Conservation (phyloP, 2,797 vertebrate species). For the Jordanella pulchra region DNA sequence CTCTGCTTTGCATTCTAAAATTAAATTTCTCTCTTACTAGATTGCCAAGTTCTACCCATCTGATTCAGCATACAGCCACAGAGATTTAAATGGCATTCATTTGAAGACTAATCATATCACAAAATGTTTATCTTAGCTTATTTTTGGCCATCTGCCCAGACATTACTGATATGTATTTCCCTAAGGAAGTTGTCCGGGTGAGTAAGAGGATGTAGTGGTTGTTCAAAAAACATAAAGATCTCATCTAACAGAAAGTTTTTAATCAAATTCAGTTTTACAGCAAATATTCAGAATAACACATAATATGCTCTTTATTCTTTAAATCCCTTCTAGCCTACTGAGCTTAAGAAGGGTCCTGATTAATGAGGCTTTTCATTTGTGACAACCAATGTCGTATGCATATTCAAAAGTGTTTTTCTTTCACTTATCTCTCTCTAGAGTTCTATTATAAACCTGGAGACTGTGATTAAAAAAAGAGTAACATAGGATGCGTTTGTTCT, state of each 20-base stretch:
- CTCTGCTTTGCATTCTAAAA: slow-evolving; percentile 41
- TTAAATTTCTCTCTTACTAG: slow-evolving; percentile 35
- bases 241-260: slow-evolving; percentile 41
- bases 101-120: slow-evolving; percentile 54
- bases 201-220: slow-evolving; percentile 22
- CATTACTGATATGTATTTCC: slow-evolving; percentile 40
- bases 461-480: not conserved
- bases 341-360: slow-evolving; percentile 20
- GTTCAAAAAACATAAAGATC: slow-evolving; percentile 10
- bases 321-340: slow-evolving; percentile 30
- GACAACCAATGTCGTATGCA: slow-evolving; percentile 34
- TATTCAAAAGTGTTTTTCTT: slow-evolving; percentile 33
- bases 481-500: slow-evolving; percentile 16
- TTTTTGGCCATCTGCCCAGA: slow-evolving; percentile 53
- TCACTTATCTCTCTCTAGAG: slow-evolving; percentile 15
- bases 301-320: slow-evolving; percentile 42
- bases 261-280: slow-evolving; percentile 23
- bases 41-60: slow-evolving; percentile 55
- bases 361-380: slow-evolving; percentile 32
- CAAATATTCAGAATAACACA: slow-evolving; percentile 50
- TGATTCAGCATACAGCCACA: slow-evolving; percentile 52
- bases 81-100: slow-evolving; percentile 66
- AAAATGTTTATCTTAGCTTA: slow-evolving; percentile 66
- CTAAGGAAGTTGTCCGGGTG: slow-evolving; percentile 33
- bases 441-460: slow-evolving; percentile 18